Percentiles rank a stretch among this genome's conserved stretches.
Evolutionary conservation across 2,797 vertebrate genomes (phyloP).

Genomic region (Microctenopoma steveboyesi): DNA sequence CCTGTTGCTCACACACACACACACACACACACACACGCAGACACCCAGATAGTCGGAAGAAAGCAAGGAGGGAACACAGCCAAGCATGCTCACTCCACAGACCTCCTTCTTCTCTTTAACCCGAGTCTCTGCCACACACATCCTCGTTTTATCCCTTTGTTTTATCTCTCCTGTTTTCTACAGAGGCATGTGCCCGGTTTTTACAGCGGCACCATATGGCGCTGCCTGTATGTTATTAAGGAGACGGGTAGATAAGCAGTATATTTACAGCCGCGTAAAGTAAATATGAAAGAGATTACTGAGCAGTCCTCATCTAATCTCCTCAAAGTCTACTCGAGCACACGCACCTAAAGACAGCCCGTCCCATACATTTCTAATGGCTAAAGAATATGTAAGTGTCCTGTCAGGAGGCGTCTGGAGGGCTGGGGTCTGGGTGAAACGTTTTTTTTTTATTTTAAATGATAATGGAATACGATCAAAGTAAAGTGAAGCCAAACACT

Average conservation of each 20-base stretch:
- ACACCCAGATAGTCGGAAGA: conserved; percentile 37
- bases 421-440: conserved; percentile 29
- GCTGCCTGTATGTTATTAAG: conserved; percentile 32
- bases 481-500: background rate
- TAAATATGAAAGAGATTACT: conserved; percentile 75
- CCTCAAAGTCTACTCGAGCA: conserved; percentile 52
- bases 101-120: conserved; percentile 45
- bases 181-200: conserved; percentile 32
- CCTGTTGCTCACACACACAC: conserved; percentile 65
- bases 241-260: conserved; percentile 47
- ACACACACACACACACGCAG: conserved; percentile 47
- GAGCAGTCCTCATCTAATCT: conserved; percentile 62
- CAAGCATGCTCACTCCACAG: conserved; percentile 44
- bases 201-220: conserved; percentile 52
- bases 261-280: conserved; percentile 70
- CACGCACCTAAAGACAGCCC: conserved; percentile 33
- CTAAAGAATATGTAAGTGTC: conserved; percentile 24
- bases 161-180: conserved; percentile 32
- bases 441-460: background rate
- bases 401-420: conserved; percentile 25
- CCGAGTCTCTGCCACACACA: conserved; percentile 11
- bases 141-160: conserved; percentile 6
- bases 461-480: too few species aligned
- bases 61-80: conserved; percentile 50
- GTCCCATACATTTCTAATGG: conserved; percentile 38